These are phyloP conservation scores for Gymnoscelis rufifasciata DNA, from an alignment of 2,888 invertebrate species.

Conservation along the genomic window DNA sequence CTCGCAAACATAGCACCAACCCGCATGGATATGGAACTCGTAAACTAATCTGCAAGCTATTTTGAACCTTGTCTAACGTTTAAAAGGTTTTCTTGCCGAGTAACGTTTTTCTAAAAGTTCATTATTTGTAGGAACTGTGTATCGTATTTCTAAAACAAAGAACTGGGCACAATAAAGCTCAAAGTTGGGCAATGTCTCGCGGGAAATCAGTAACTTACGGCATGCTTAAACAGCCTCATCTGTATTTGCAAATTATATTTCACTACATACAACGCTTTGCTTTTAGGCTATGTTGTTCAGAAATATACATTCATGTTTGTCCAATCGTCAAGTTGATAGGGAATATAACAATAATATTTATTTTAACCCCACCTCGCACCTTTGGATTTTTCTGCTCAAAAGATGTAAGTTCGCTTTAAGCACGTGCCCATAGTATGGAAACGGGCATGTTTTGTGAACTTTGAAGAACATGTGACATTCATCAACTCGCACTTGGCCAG, in stretches of 20 bases:
- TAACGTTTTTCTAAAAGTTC: neutral
- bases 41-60: neutral
- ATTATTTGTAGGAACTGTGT: neutral
- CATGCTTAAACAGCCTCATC: constrained; percentile 21
- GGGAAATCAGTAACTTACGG: constrained; percentile 29
- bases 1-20: constrained; percentile 1
- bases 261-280: neutral
- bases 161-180: constrained; percentile 27
- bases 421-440: too few species aligned
- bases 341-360: too few species aligned
- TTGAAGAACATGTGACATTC: too few species aligned
- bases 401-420: too few species aligned
- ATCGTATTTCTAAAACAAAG: constrained; percentile 23
- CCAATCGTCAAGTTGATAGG: too few species aligned
- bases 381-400: too few species aligned
- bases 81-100: too few species aligned
- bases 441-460: too few species aligned
- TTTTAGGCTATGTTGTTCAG: neutral
- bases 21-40: neutral
- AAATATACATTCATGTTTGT: too few species aligned
- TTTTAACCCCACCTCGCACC: too few species aligned
- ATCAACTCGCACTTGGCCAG: too few species aligned
- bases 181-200: constrained; percentile 22
- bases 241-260: constrained; percentile 14
- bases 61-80: neutral